A percentile compares a stretch with the other conserved stretches of the same genome.
phyloP scores from a whole-genome alignment of 2,888 invertebrate species.

The Trachelus troglodyta region DNA sequence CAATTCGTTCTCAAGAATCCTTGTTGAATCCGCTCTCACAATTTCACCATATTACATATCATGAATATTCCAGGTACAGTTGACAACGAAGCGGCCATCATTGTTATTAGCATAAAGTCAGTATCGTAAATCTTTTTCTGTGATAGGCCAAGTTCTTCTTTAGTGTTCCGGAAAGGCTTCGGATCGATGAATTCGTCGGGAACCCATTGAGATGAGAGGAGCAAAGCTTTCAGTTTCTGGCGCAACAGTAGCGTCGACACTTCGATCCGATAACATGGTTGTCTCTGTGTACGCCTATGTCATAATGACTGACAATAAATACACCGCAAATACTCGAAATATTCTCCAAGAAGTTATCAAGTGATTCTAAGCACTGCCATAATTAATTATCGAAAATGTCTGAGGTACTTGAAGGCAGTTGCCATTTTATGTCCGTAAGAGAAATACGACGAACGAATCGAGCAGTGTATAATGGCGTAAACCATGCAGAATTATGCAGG shows the following conservation, averaged over 20 bases:
- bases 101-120: background rate
- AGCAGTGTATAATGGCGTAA: background rate
- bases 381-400: background rate
- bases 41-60: background rate
- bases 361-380: background rate
- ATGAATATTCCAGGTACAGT: background rate
- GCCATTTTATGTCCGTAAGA: background rate
- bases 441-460: background rate
- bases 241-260: background rate
- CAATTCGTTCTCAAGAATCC: background rate
- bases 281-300: background rate
- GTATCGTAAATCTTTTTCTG: background rate
- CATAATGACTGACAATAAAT: background rate
- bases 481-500: slow-evolving; percentile 1
- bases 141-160: background rate
- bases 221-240: background rate
- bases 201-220: background rate
- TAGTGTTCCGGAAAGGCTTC: background rate
- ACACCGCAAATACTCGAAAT: background rate
- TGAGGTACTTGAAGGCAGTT: background rate
- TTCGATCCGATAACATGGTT: background rate
- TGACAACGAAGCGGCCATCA: background rate
- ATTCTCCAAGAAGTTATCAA: background rate
- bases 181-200: background rate
- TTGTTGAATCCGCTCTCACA: background rate